Evolutionary conservation across 92 coral and sea anemone genomes (phyloP).

Genomic region (Epizoanthus ramosus): DNA sequence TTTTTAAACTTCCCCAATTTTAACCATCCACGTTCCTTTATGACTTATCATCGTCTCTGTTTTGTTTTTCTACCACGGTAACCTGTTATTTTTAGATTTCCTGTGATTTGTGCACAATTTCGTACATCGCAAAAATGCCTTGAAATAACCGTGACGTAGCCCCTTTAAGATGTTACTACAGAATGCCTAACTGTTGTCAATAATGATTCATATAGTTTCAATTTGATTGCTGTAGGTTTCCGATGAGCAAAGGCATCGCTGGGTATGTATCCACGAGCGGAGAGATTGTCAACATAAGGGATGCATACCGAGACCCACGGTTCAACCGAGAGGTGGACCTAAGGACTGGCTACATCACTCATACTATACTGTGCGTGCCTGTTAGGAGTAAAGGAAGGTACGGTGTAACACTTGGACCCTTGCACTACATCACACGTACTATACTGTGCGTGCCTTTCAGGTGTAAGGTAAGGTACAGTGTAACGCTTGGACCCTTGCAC

Average conservation of each 20-base stretch:
- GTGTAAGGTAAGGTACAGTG: conserved; percentile 83
- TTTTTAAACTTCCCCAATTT: no score
- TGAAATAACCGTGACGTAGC: no score
- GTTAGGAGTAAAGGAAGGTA: conserved; percentile 95
- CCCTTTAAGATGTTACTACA: no score
- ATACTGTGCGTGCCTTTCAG: conserved; percentile 94
- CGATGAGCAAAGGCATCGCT: conserved; percentile 82
- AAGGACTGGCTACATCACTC: conserved; percentile 93
- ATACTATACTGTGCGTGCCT: conserved; percentile 91
- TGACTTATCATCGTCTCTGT: no score
- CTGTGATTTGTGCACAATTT: no score
- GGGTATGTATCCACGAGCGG: conserved; percentile 86
- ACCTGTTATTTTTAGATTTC: no score
- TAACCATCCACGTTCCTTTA: no score
- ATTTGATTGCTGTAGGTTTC: conserved; percentile 58
- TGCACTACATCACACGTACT: conserved; percentile 83
- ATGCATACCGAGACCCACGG: conserved; percentile 87
- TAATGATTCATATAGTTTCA: background rate
- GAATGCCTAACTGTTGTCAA: background rate
- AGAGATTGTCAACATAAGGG: conserved; percentile 83
- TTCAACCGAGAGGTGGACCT: conserved; percentile 96
- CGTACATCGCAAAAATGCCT: no score
- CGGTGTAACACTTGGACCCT: no score
- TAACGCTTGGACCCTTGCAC: no score
- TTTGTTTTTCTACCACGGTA: no score